Conservation (phyloP, 1,140 invertebrate genomes). For the Armadillidium nasatum region DNA sequence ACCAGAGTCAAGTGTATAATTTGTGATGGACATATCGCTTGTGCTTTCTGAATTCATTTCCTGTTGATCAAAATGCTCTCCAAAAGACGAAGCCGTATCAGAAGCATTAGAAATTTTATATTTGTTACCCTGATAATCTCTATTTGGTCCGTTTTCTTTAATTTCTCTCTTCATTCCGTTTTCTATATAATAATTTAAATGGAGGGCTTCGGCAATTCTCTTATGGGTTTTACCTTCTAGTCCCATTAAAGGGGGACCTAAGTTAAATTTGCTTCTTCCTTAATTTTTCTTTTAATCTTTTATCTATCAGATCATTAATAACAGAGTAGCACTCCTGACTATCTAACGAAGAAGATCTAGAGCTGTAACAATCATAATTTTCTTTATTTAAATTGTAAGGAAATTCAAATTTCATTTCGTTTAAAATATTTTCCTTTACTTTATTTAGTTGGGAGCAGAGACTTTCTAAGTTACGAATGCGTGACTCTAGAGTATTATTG, state of each 20-base stretch:
- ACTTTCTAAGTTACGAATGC: neutral
- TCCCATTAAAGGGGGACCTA: conserved; percentile 5
- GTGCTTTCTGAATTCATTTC: neutral
- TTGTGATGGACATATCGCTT: neutral
- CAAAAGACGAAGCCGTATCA: neutral
- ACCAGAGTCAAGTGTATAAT: neutral
- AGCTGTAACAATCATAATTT: neutral
- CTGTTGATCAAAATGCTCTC: neutral
- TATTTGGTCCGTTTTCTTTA: neutral
- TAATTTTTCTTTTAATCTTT: neutral
- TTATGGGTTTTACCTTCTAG: neutral
- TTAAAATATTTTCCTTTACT: neutral
- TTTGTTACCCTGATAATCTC: neutral
- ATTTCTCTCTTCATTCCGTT: neutral
- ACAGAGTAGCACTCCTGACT: neutral
- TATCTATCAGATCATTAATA: neutral
- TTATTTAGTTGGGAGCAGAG: neutral
- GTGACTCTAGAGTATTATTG: neutral
- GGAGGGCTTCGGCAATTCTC: neutral
- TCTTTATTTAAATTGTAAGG: neutral
- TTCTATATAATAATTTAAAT: neutral
- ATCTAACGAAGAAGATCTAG: neutral
- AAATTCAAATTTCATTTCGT: neutral
- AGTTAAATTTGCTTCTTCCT: neutral
- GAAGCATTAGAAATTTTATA: neutral